Base-by-base conservation (phyloP, 2,113 vertebrate species). In the Cheilinus undulatus region DNA sequence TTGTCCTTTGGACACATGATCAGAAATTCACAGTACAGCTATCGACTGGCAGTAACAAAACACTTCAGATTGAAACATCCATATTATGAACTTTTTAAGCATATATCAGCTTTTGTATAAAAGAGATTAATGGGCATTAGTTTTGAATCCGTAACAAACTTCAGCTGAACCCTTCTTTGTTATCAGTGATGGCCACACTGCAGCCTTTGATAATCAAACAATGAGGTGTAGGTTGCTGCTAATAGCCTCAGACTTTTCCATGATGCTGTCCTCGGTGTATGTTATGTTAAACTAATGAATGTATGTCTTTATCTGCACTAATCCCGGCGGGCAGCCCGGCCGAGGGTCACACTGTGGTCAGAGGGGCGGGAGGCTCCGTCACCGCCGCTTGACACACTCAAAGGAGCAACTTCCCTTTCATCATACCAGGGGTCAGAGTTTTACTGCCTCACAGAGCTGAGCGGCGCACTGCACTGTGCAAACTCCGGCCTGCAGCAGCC, bases 381-480 rank as follows among this genome's bases (percentile, higher is more conserved):
- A 88, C 80, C 53, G 38, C 67, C 40, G 67, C 78, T 78, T 88
- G 89, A 93, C 90, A 86, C 70, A 78, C 89, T 93, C 90, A 93
- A 92, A 92, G 90, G 90, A 86, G 73, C 77, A 80, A 86, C 88
- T 89, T 91, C 86, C 81, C 91, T 93, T 92, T 93, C 90, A 93
- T 90, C 89, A 89, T 91, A 61, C 88, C 89, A 89, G 89, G 86
- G 87, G 89, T 89, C 83, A 76, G 61, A 82, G 87, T 89, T 93
- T 91, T 93, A 91, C 88, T 84, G 38, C 84, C 79, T 77, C 70
- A 7, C 78, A 71, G 79, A 80, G 83, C 82, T 49, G 24, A 42
- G 13, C 3, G 69, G 79, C 77, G 48, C 45, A 81, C 50, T 56
- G 66, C 83, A 77, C 76, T 68, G 70, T 69, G 79, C 86, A 76